A percentile compares a stretch with the other conserved stretches of the same genome.
These are phyloP conservation scores for Nomia melanderi DNA, from an alignment of 1,140 invertebrate species.

Conservation along the genomic window DNA sequence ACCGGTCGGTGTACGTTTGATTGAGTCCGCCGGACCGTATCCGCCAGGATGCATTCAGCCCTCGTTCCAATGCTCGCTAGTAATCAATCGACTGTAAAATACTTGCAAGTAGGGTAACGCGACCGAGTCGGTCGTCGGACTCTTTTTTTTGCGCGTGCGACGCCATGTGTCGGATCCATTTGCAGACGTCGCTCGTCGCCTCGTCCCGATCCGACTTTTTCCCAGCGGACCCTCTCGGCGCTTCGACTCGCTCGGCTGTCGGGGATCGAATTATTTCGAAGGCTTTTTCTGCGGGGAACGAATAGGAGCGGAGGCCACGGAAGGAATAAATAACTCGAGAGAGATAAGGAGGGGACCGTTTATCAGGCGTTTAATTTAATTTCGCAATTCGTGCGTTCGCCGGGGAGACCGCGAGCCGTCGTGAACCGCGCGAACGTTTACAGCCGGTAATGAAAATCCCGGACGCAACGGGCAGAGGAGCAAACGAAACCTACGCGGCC, in stretches of 20 bases:
- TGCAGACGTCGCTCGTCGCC: neutral
- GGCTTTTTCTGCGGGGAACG: too few species aligned
- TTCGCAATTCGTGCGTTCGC: too few species aligned
- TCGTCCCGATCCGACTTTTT: neutral
- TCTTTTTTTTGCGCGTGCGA: neutral
- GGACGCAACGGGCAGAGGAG: neutral
- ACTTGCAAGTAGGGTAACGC: slow-evolving; percentile 33
- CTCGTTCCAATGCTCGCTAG: slow-evolving; percentile 2
- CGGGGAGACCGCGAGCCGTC: too few species aligned
- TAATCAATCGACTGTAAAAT: slow-evolving; percentile 48
- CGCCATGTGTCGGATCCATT: neutral
- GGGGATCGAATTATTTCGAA: too few species aligned
- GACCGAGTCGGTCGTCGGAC: slow-evolving; percentile 25
- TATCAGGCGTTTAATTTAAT: too few species aligned
- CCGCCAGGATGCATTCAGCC: slow-evolving; percentile 50
- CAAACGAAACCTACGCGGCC: neutral
- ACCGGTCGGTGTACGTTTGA: slow-evolving; percentile 52
- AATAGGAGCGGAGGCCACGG: too few species aligned
- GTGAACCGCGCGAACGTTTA: too few species aligned
- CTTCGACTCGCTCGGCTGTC: too few species aligned
- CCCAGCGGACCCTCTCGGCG: neutral
- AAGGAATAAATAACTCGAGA: too few species aligned
- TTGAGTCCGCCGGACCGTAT: slow-evolving; percentile 52
- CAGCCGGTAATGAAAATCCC: too few species aligned
- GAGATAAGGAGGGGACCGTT: too few species aligned